Base-by-base conservation (phyloP, 2,797 vertebrate genomes). In the Xiphophorus birchmanni region DNA sequence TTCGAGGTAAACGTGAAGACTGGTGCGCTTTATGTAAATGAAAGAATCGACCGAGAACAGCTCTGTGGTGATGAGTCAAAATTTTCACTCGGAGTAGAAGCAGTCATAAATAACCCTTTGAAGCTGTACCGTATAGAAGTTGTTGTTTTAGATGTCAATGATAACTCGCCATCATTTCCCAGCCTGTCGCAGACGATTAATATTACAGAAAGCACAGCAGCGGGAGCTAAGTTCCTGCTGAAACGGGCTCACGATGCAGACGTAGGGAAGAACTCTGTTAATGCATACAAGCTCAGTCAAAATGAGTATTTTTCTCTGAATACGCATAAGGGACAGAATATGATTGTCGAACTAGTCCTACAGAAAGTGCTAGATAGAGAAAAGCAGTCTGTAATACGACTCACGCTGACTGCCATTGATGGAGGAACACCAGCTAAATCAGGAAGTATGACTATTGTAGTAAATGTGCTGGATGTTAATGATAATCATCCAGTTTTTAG, bases 41-140 rank as follows among this genome's bases (percentile, higher is more conserved):
- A 95, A 6, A 90, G 81, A 74, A 94, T 96, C 44, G 93, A 96
- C 75, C 88, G 95, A 3, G 95, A 96, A 74, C 87, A 90, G 58
- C 84, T 95, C 7, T 96, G 95, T 77, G 79, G 75, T 3, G 5
- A 54, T 4, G 47, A 65, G 21, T 0, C 35, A 0, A 80, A 54
- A 54, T 80, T 73, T n/a, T 44, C 47, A 3, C 35, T 80, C 1
- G 42, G 4, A 1, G 79, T 96, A 60, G 96, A 96, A 58, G 94
- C 95, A 3, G 92, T 97, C 0, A 88, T 96, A 44, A 95, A 95
- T 9, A 87, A 92, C 7, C 95, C 95, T 0, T 73, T 95, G 5
- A 92, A 93, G 81, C 79, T 96, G 13, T 94, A 95, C 74, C 84
- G 91, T 18, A 81, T 95, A 44, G 94, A 94, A 47, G 71, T 95